Evolutionary conservation across 2,888 invertebrate species (phyloP).

Genomic region (Tenthredo notha): DNA sequence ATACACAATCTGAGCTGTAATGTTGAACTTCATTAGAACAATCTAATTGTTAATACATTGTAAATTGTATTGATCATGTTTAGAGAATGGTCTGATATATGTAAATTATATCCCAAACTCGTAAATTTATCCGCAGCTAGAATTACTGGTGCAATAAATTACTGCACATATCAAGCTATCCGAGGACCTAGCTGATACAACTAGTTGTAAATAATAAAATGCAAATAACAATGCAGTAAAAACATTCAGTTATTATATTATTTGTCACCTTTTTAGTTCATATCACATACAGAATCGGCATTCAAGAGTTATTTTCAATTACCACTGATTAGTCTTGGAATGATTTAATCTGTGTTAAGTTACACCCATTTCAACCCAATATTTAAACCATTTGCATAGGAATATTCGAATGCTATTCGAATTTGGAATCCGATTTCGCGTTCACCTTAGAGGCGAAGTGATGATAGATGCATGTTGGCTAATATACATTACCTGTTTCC

Average conservation of each 20-base stretch:
- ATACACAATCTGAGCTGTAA: background rate
- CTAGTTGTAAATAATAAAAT: background rate
- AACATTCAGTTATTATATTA: conserved; percentile 38
- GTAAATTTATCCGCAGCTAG: conserved; percentile 1
- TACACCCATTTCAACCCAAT: background rate
- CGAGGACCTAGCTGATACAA: background rate
- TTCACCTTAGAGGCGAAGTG: background rate
- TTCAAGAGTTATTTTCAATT: conserved; percentile 26
- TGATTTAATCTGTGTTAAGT: background rate
- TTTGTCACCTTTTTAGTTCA: conserved; percentile 26
- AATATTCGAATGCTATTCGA: background rate
- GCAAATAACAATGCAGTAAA: background rate
- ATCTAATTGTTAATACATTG: too few species aligned
- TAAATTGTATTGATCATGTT: background rate
- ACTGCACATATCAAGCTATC: conserved; percentile 13
- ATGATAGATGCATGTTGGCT: background rate
- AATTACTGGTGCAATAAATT: conserved; percentile 4
- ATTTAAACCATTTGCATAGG: background rate
- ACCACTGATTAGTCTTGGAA: background rate
- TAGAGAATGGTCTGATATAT: background rate
- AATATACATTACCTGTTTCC: conserved; percentile 85
- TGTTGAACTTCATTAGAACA: background rate
- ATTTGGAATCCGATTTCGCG: background rate
- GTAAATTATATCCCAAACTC: conserved; percentile 32
- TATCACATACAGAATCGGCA: conserved; percentile 17